phyloP scores from a whole-genome alignment of 2,113 vertebrate species.

The Oostethus manadensis region DNA sequence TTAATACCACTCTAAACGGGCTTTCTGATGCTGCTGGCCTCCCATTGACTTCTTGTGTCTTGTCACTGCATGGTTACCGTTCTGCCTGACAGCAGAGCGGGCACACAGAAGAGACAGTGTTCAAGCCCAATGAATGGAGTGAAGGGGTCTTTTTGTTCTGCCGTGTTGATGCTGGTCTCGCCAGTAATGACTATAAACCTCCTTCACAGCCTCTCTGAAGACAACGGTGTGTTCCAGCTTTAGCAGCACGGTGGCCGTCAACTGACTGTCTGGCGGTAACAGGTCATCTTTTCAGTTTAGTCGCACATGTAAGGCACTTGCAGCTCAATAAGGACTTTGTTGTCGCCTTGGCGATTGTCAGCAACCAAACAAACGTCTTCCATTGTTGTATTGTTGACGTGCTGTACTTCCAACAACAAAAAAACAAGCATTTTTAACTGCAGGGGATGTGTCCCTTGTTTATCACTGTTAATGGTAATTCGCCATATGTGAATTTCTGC shows the following conservation, averaged over 20 bases:
- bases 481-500: too few relatives aligned
- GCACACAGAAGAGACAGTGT: constrained; percentile 43
- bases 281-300: too few relatives aligned
- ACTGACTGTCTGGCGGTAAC: too few relatives aligned
- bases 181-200: constrained; percentile 30
- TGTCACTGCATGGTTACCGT: constrained; percentile 29
- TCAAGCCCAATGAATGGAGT: constrained; percentile 46
- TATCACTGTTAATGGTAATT: too few relatives aligned
- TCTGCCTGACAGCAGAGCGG: constrained; percentile 13
- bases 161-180: constrained; percentile 30
- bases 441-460: too few relatives aligned
- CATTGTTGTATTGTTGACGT: too few relatives aligned
- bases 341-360: too few relatives aligned
- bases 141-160: constrained; percentile 49
- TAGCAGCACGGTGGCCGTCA: constrained; percentile 15
- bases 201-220: constrained; percentile 50
- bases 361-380: too few relatives aligned
- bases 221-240: constrained; percentile 45
- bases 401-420: too few relatives aligned
- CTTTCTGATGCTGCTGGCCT: constrained; percentile 24
- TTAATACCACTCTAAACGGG: constrained; percentile 21
- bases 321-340: too few relatives aligned
- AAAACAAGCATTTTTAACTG: too few relatives aligned
- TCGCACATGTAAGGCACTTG: too few relatives aligned
- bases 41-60: constrained; percentile 32